phyloP scores from a whole-genome alignment of 2,113 vertebrate species.

The Festucalex cinctus region DNA sequence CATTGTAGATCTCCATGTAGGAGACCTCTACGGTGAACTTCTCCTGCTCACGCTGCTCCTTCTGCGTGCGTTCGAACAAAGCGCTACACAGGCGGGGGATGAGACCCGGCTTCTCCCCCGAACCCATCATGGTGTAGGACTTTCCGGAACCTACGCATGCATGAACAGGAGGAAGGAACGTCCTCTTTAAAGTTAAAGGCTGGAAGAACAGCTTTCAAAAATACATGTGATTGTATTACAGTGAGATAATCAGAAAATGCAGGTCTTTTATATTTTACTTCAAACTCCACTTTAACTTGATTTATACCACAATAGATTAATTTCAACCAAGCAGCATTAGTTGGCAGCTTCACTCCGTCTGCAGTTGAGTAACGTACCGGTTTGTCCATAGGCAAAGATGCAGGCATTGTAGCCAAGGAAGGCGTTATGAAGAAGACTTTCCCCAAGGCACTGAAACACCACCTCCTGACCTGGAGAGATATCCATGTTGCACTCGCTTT shows the following conservation, averaged over 20 bases:
- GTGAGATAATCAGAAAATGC: neutral
- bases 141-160: conserved; percentile 88
- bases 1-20: conserved; percentile 99
- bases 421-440: conserved; percentile 93
- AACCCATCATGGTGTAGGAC: conserved; percentile 99
- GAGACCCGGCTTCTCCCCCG: conserved; percentile 89
- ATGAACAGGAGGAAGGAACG: conserved; percentile 20
- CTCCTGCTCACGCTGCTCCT: conserved; percentile 86
- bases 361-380: conserved; percentile 71
- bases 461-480: conserved; percentile 86
- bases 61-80: conserved; percentile 88
- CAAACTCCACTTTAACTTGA: neutral
- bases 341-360: too few species aligned
- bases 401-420: conserved; percentile 97
- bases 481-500: conserved; percentile 5
- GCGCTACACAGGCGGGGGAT: conserved; percentile 94
- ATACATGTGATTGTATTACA: neutral
- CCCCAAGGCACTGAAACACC: conserved; percentile 97
- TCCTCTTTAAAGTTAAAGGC: neutral
- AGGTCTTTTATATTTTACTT: too few species aligned
- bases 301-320: neutral
- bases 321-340: neutral
- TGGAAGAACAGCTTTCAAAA: neutral
- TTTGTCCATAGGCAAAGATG: conserved; percentile 97
- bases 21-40: conserved; percentile 97